Base-by-base conservation (phyloP, 2,113 vertebrate species). In the Cyphomyrus plagiostoma region DNA sequence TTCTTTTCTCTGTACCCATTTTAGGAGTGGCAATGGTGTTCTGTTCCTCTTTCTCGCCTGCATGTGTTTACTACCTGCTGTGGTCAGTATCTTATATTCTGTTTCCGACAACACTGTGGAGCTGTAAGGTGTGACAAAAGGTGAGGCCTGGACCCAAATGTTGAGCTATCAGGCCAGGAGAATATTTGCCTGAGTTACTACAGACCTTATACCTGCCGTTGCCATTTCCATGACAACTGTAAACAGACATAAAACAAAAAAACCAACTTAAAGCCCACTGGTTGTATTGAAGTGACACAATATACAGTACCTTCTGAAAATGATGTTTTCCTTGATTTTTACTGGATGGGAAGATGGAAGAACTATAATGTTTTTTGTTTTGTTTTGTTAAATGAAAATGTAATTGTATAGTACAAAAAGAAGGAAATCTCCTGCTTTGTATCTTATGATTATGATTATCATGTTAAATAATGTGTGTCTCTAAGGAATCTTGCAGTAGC, bases 31-130 rank as follows among this genome's bases (percentile, higher is more conserved):
- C 91, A 66, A 93, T 97, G 88, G 91, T 99, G 62, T 95, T 98
- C 91, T 96, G 97, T 92, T 96, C 93, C 1, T 96, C 96, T 0
- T 95, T 96, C 30, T 92, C 91, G 0, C 88, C 96, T 48, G 96
- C 95, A 0, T 96, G 97, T 1, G 89, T 97, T 42, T 99, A 98
- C 93, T 98, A 97, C 92, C 95, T 99, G 91, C 90, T 96, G n/a
- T 99, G 98, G 98, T 97, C 97, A 0, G 91, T 94, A 3, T 98
- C 98, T 46, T 99, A 99, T 94, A 97, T 98, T 90, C 88, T 98
- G 93, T 98, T 98, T 92, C 97, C 98, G 3, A 96, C 94, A 0
- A 94, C 94, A 19, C 90, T 98, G 23, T 99, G 98, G 98, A 98
- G 97, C 93, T 94, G 92, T 91, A 95, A 96, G 93, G 93, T 93